Evolutionary conservation across 2,888 invertebrate genomes (phyloP).

Genomic region (Caenorhabditis auriculariae): DNA sequence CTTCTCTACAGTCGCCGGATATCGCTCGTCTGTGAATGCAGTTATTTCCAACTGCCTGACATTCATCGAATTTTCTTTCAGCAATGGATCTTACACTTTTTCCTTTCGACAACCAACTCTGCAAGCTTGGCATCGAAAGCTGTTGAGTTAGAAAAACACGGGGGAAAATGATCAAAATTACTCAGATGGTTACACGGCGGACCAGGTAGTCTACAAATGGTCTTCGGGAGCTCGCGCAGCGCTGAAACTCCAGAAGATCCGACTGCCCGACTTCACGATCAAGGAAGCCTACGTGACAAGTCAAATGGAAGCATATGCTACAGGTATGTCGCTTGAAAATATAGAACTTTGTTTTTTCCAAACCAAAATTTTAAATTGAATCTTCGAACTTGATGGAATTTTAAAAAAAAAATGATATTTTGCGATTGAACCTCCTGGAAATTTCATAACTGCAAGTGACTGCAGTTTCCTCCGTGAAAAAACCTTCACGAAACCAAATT

Average conservation of each 20-base stretch:
- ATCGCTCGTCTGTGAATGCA: constrained; percentile 57
- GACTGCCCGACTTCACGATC: constrained; percentile 59
- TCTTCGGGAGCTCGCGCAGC: constrained; percentile 47
- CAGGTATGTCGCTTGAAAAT: constrained; percentile 30
- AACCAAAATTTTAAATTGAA: too few species aligned
- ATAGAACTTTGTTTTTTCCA: background rate
- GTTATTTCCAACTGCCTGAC: constrained; percentile 11
- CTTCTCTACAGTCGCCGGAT: constrained; percentile 54
- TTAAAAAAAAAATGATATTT: constrained; percentile 1
- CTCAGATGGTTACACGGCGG: constrained; percentile 59
- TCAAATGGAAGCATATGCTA: constrained; percentile 57
- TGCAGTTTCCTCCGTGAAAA: background rate
- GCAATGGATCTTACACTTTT: constrained; percentile 53
- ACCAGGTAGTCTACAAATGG: constrained; percentile 59
- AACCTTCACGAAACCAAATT: constrained; percentile 12
- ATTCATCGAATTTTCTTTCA: constrained; percentile 10
- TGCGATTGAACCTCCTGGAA: background rate
- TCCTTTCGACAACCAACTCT: constrained; percentile 60
- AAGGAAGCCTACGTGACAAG: constrained; percentile 58
- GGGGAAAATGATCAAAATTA: background rate
- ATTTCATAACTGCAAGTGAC: background rate
- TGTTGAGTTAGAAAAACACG: constrained; percentile 29
- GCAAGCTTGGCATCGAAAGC: constrained; percentile 61
- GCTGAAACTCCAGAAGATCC: constrained; percentile 47
- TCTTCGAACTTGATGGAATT: background rate